Evolutionary conservation across 2,113 vertebrate species (phyloP), one percentile per base, ranked within the genome.

Genomic region (Sakesphorus luctuosus): DNA sequence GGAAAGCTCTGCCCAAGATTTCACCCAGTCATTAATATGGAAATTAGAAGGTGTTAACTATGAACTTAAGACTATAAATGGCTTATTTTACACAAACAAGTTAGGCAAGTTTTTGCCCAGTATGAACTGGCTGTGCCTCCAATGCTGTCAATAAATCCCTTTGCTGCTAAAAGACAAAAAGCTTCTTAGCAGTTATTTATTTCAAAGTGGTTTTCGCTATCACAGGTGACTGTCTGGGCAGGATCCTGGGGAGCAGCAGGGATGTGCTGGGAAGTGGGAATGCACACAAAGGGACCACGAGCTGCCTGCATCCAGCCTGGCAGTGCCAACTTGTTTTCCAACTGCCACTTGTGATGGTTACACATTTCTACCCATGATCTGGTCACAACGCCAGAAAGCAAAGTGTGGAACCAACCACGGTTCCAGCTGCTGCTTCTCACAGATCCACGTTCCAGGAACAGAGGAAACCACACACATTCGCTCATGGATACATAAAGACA

Each of bases 321-420:
- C 66, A 78, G 33, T 2, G 43, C 36, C 89, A 61, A 23, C 74
- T 19, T 31, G 38, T 55, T 90, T 47, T 59, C 56, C 82, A 9
- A 10, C 65, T 55, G 83, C 40, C 62, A 2, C 78, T 53, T 84
- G 2, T 26, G 43, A 24, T 3, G 49, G 53, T 35, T 13, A 11
- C 62, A 10, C 31, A 0, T n/a, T 71, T 9, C 81, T 2, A 4
- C 5, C 26, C 3, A 0, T 0, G 44, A 71, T 0, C 50, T 0
- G 0, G 9, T 0, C 25, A 52, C 0, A 0, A 26, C 1, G 38
- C 67, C 73, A 40, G 55, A 19, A 88, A 76, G 82, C 38, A 55
- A 52, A 94, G 56, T 0, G 12, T 38, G 44, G 10, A 11, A 35
- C 24, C 36, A 29, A 6, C 14, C 55, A 1, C 0, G 0, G 73